Evolutionary conservation across 2,113 vertebrate genomes (phyloP), one percentile per base, ranked within the genome.

Genomic region (Gadus chalcogrammus): DNA sequence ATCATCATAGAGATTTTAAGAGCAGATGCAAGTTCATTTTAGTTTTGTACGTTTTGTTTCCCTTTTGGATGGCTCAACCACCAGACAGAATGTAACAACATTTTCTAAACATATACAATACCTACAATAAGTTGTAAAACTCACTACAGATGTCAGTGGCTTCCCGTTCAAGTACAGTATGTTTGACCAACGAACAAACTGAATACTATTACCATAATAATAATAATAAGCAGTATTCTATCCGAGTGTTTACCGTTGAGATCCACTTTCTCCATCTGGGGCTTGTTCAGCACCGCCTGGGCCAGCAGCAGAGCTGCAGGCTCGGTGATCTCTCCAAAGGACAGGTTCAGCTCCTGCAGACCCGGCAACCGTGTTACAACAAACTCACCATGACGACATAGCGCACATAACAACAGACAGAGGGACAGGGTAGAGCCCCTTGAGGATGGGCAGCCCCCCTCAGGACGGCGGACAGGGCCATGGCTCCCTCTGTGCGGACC

Each of bases 271-370:
- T 98, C 94, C 74, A 99, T 69, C 35, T 93, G 84, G 1, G 87
- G 71, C 82, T 96, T 99, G 74, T 95, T 91, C 18, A 87, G 78
- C 58, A 94, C 76, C 0, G 95, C 92, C 80, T 92, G 91, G 0
- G 93, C 97, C 28, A 99, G 88, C 3, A 88, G 84, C 31, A 99
- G 68, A 2, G 96, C 96, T 8, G 96, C 95, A 2, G 93, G 94
- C 82, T 93, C 90, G 58, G 93, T 93, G 88, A 99, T 95, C 83
- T 99, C 97, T 58, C 97, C 95, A 28, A 95, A 99, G 0, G 96
- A 97, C 77, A 99, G 88, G 88, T 98, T 99, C 79, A 99, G 85
- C 74, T 98, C 97, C 97, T 99, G 59, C 5, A 64, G 53, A 63
- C 0, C 7, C 17, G 60, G 12, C 4, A 38, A 17, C 1, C 24